Evolutionary conservation across 2,113 vertebrate genomes (phyloP), one percentile per base, ranked within the genome.

Genomic region (Paramormyrops kingsleyae): DNA sequence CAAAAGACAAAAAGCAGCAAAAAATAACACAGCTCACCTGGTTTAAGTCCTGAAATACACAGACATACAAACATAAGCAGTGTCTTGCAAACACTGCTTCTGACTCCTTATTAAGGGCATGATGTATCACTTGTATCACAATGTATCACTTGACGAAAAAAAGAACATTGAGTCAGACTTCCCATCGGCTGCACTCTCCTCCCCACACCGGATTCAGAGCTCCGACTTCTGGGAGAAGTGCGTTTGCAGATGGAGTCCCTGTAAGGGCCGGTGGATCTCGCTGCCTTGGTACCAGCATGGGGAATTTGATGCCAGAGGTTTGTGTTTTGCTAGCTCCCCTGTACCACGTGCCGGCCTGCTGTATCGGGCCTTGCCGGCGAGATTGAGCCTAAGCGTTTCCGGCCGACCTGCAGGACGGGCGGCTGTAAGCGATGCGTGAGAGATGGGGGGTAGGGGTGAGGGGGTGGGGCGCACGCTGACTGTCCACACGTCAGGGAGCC

Each of bases 81-180:
- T 2, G 21, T 44, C 17, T 83, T 42, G 35, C 27, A 7, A 13
- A n/a, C n/a, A n/a, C n/a, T 87, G n/a, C 56, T 53, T 52, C 17
- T 53, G 21, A 42, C 47, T 89, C 27, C 74, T 83, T 47, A 89
- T 89, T 80, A 83, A 56, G 49, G 31, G 49, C 46, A 83, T 44
- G 88, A 89, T 89, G 35, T 89, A 49, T 46, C 88, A 88, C 88
- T 74, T 88, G 21, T n/a, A n/a, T n/a, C n/a, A n/a, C n/a, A n/a
- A 89, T 89, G 35, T 89, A 49, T 46, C 88, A 88, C 88, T 74
- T 88, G 21, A 88, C 21, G 17, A 31, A 59, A 56, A 80, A 83
- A 53, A 83, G 50, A 56, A 56, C 8, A 52, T 89, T 83, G 62
- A 66, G 44, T 89, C 70, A 66, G 59, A 74, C 44, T 88, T n/a